Evolutionary conservation across 2,797 vertebrate genomes (phyloP).

Genomic region (Galago senegalensis): DNA sequence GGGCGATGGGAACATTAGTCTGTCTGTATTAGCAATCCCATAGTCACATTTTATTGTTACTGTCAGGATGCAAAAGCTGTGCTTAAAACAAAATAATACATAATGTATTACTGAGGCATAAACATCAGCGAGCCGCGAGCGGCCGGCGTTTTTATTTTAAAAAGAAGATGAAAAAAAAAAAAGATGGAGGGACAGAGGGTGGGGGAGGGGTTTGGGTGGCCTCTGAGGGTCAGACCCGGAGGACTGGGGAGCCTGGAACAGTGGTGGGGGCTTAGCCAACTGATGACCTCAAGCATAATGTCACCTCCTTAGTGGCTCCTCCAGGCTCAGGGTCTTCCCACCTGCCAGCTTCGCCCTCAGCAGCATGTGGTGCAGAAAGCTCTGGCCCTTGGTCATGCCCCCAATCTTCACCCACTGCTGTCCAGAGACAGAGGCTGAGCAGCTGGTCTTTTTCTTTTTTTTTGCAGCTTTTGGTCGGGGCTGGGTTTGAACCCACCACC

Average conservation of each 20-base stretch:
- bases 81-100: conserved; percentile 99
- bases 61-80: conserved; percentile 99
- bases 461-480: no score
- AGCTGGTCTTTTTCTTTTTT: neutral
- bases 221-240: neutral
- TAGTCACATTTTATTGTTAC: conserved; percentile 99
- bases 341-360: neutral
- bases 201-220: neutral
- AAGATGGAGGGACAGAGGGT: neutral
- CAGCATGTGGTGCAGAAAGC: fast-evolving
- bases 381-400: neutral
- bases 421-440: neutral
- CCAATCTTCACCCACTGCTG: fast-evolving
- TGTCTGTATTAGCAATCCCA: conserved; percentile 99
- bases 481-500: no score
- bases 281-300: neutral
- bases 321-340: neutral
- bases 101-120: conserved; percentile 97
- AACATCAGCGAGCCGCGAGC: conserved; percentile 93
- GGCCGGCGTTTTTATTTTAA: conserved; percentile 95
- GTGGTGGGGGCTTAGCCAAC: no score
- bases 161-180: conserved; percentile 93
- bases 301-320: neutral
- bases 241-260: neutral
- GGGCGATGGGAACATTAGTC: conserved; percentile 96